Evolutionary conservation across 2,888 invertebrate species (phyloP).

Genomic region (Tinea trinotella): DNA sequence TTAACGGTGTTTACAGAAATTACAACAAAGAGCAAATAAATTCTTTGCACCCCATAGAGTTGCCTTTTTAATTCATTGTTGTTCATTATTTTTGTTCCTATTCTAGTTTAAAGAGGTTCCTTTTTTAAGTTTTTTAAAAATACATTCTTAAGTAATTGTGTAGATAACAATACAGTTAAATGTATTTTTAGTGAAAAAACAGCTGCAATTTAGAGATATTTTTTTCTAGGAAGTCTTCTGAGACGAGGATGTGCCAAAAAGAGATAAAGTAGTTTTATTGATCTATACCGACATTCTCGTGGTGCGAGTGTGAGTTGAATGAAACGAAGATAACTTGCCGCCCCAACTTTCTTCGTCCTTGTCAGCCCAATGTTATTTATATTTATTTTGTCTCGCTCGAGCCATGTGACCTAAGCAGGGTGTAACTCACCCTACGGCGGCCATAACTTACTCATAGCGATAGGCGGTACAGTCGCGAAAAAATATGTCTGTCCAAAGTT

Average conservation of each 20-base stretch:
- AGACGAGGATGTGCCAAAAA: conserved; percentile 73
- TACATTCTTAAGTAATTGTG: background rate
- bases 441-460: conserved; percentile 73
- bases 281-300: conserved; percentile 72
- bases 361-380: conserved; percentile 36
- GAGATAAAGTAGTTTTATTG: conserved; percentile 75
- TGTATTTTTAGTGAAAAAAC: background rate
- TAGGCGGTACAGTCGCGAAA: conserved; percentile 67
- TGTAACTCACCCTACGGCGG: conserved; percentile 72
- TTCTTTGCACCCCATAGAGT: conserved; percentile 11
- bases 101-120: background rate
- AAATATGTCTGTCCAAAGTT: conserved; percentile 45
- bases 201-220: conserved; percentile 30
- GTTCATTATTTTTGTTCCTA: background rate
- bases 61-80: conserved; percentile 10
- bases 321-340: conserved; percentile 73
- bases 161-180: background rate
- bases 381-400: conserved; percentile 48
- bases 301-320: conserved; percentile 71
- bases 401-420: conserved; percentile 73
- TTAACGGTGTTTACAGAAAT: background rate
- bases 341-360: conserved; percentile 57
- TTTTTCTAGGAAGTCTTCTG: conserved; percentile 65
- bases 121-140: conserved; percentile 1
- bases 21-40: conserved; percentile 8